These are phyloP conservation scores for Trichonephila clavipes DNA, from an alignment of 1,140 invertebrate genomes.

Conservation along the genomic window DNA sequence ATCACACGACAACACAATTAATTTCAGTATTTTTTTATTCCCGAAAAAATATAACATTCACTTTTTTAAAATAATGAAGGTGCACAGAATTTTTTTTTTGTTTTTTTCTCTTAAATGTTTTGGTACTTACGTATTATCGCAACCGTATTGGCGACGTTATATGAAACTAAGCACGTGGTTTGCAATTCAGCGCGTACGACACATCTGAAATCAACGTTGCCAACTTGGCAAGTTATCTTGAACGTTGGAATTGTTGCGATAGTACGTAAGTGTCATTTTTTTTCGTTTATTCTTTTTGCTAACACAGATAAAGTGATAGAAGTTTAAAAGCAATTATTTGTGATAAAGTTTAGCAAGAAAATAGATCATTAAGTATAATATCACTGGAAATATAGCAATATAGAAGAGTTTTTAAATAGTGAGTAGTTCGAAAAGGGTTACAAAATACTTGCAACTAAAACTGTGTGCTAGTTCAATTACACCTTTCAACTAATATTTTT, in stretches of 20 bases:
- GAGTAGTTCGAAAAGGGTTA: conserved; percentile 24
- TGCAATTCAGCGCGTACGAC: too few species aligned
- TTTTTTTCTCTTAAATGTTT: not conserved
- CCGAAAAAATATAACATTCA: conserved; percentile 68
- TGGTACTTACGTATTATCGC: too few species aligned
- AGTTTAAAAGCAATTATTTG: conserved; percentile 27
- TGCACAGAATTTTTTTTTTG: not conserved
- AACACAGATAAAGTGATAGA: conserved; percentile 51
- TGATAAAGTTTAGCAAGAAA: conserved; percentile 56
- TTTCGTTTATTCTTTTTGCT: not conserved
- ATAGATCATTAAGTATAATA: conserved; percentile 62
- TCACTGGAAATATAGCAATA: conserved; percentile 51
- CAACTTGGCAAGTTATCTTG: too few species aligned
- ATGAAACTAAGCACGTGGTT: too few species aligned
- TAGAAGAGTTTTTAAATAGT: conserved; percentile 47
- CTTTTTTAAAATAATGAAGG: not conserved
- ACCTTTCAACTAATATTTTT: not conserved
- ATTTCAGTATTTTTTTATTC: conserved; percentile 26
- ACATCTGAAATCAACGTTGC: too few species aligned
- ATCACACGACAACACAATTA: conserved; percentile 65
- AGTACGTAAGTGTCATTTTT: too few species aligned
- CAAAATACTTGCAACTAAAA: conserved; percentile 42
- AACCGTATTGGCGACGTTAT: too few species aligned
- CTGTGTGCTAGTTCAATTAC: not conserved
- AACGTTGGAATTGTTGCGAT: too few species aligned